Evolutionary conservation across 1,140 invertebrate genomes (phyloP).

Genomic region (Tribolium castaneum): DNA sequence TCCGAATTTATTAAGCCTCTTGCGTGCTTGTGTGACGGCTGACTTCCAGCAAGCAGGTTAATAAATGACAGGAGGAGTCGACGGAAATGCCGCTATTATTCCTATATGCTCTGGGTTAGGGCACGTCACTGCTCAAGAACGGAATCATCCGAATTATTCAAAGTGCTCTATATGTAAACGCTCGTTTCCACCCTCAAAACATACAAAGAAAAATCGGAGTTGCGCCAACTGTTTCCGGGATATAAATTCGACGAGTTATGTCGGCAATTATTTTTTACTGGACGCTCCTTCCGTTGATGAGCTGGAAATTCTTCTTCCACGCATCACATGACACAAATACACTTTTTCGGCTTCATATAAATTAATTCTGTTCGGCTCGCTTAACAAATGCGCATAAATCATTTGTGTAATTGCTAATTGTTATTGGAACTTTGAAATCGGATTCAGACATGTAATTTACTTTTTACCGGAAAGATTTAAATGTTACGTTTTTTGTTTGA

Average conservation of each 20-base stretch:
- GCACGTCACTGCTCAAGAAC: conserved; percentile 1
- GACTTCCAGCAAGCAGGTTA: conserved; percentile 7
- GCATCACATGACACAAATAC: background rate
- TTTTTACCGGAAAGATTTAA: background rate
- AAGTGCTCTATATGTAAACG: conserved; percentile 10
- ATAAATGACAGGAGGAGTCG: conserved; percentile 32
- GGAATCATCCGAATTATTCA: conserved; percentile 14
- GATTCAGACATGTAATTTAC: background rate
- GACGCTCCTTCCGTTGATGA: background rate
- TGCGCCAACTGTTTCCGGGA: background rate
- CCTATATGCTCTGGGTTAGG: conserved; percentile 1
- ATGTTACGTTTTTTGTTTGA: background rate
- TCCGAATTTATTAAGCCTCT: conserved; percentile 31
- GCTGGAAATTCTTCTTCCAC: background rate
- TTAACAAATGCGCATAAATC: background rate
- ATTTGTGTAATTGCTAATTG: background rate
- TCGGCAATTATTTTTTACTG: background rate
- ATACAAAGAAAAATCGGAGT: background rate
- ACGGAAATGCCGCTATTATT: conserved; percentile 23
- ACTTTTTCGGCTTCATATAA: background rate
- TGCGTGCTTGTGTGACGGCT: conserved; percentile 33
- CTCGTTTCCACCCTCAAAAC: background rate
- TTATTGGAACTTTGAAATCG: background rate
- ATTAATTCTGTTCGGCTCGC: background rate
- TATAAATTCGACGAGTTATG: background rate